phyloP scores from a whole-genome alignment of 2,113 vertebrate species.

The Labeo catla region DNA sequence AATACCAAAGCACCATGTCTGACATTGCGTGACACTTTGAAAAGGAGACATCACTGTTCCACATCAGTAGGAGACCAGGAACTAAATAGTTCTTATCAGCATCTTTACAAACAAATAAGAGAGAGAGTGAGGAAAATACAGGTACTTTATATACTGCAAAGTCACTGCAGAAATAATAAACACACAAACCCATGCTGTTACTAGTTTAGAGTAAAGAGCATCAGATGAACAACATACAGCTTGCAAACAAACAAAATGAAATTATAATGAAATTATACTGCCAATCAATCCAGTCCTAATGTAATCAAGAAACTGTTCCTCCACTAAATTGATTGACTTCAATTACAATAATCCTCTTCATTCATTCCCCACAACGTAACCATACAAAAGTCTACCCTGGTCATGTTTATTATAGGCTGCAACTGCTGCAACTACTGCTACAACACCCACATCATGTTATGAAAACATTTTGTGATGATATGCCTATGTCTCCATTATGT shows the following conservation, averaged over 20 bases:
- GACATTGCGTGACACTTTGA: background rate
- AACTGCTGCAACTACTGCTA: too few relatives aligned
- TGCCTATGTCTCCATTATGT: background rate
- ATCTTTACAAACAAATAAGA: background rate
- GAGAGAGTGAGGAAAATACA: background rate
- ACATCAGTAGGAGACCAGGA: background rate
- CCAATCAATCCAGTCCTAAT: constrained; percentile 19
- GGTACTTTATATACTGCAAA: background rate
- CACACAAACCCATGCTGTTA: background rate
- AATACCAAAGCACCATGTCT: background rate
- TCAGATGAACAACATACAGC: background rate
- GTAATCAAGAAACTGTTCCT: background rate
- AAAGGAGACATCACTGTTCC: background rate
- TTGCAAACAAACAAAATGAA: background rate
- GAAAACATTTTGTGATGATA: background rate
- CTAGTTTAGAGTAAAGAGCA: background rate
- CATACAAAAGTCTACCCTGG: constrained; percentile 1
- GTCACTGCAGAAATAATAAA: background rate
- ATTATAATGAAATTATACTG: background rate
- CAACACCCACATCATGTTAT: background rate
- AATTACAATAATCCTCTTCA: background rate
- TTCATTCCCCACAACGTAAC: background rate
- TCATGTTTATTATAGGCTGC: background rate
- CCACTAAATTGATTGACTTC: background rate
- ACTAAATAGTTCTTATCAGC: background rate